Evolutionary conservation across 2,797 vertebrate species (phyloP), one percentile per base, ranked within the genome.

Genomic region (Pempheris klunzingeri): DNA sequence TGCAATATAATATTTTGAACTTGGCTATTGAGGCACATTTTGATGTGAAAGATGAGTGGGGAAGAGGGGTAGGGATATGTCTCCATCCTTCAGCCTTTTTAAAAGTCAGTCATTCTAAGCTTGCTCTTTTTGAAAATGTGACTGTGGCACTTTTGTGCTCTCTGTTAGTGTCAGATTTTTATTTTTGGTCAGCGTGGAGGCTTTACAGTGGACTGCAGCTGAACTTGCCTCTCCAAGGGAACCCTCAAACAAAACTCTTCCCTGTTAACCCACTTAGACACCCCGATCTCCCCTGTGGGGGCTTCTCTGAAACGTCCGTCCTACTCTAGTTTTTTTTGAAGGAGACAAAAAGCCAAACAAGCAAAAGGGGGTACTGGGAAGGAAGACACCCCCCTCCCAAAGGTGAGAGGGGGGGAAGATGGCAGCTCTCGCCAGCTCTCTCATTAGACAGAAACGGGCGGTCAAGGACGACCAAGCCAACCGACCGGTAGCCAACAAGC

Each of bases 401-500:
- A 93, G 88, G 93, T 86, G 95, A 95, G 91, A 94, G 94, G 94
- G 95, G 95, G 94, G 92, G 92, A 95, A 94, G 88, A 98, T 98
- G 97, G 97, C 97, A 91, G 97, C 97, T 58, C 94, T 97, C 72
- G 97, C 97, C 94, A 97, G 97, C 90, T 96, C 96, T 91, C 93
- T 98, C 90, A 98, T 98, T 88, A 96, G 97, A 91, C 96, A 97
- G 94, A 98, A 96, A 92, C 94, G 97, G 83, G 97, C 97, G 71
- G 94, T 97, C 88, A 96, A 96, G 86, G 97, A 97, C 18, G 95
- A 97, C 26, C 95, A 93, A 77, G 77, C 92, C 83, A 96, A 95
- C 92, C 95, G 96, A 62, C 97, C 97, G 0, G 95, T 96, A 71
- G 92, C 95, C 86, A 95, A 92, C 88, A 97, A 96, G 87, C 93